Base-by-base conservation (phyloP, 2,888 invertebrate species). In the Petrolisthes manimaculis region DNA sequence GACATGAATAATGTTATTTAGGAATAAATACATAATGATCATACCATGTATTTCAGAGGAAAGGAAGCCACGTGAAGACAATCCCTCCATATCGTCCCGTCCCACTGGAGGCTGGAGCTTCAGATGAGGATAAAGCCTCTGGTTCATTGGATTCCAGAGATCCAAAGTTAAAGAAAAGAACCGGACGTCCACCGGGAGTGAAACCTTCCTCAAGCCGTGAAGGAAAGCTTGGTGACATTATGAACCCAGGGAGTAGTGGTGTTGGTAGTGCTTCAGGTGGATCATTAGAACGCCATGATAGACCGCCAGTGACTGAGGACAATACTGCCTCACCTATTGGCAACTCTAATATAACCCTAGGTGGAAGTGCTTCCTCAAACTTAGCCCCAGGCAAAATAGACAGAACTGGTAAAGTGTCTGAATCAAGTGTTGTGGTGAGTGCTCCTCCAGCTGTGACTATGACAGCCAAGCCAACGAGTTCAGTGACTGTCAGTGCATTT, bases 71-170 rank as follows among this genome's bases (percentile, higher is more conserved):
- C 74, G 90, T 90, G 56, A 90, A 90, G 84, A 90, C 90, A 18
- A 90, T 90, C 75, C 90, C 90, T 78, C 90, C 90, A 56, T 90
- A 90, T 80, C 90, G 90, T 69, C 90, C 90, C 71, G 89, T 89
- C 77, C 89, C 90, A 14, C 71, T 79, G 71, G 88, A 90, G 74
- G 78, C 86, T 67, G 88, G 83, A 51, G 82, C 83, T 56, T 89
- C 88, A n/a, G 84, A 89, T 71, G 89, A 90, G 37, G 89, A 87
- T 61, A 86, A 85, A 79, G 82, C 87, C 5, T 53, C 86, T 54
- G 71, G 79, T 24, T 12, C 79, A 61, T 21, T 69, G 18, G 89
- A 89, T 37, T 86, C 87, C 53, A 84, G 87, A 78, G 89, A 90
- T 67, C 79, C 84, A n/a, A 86, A 90, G 84, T 51, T 86, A 37